phyloP scores from a whole-genome alignment of 2,888 invertebrate species.

The Spisula solida region DNA sequence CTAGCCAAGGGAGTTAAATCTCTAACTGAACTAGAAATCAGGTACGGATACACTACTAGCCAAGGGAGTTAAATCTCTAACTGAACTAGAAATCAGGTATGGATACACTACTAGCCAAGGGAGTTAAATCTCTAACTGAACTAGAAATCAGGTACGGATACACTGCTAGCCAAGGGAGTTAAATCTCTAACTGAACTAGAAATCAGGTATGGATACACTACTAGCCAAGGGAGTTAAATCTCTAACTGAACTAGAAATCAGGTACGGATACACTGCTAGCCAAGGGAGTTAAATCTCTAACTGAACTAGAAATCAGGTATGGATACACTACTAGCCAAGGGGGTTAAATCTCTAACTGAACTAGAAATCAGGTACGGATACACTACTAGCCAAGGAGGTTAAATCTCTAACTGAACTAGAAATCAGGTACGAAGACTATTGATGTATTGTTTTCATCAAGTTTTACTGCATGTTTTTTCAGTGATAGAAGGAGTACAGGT shows the following conservation, averaged over 20 bases:
- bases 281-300: conserved; percentile 55
- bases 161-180: conserved; percentile 67
- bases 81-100: conserved; percentile 61
- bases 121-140: conserved; percentile 60
- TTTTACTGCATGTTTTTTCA: too few relatives aligned
- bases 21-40: conserved; percentile 60
- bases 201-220: conserved; percentile 75
- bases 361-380: conserved; percentile 73
- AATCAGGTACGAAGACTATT: conserved; percentile 71
- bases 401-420: conserved; percentile 61
- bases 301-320: conserved; percentile 61
- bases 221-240: conserved; percentile 63
- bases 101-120: conserved; percentile 73
- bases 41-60: conserved; percentile 77
- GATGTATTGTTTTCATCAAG: not conserved
- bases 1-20: conserved; percentile 63
- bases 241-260: conserved; percentile 60
- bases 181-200: conserved; percentile 61
- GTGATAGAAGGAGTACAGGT: too few relatives aligned
- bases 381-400: conserved; percentile 66
- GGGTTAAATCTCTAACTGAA: conserved; percentile 60
- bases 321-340: conserved; percentile 73
- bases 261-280: conserved; percentile 77
- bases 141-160: conserved; percentile 73
- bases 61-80: conserved; percentile 55